Evolutionary conservation across 2,797 vertebrate species (phyloP).

Genomic region (Chrosomus eos): DNA sequence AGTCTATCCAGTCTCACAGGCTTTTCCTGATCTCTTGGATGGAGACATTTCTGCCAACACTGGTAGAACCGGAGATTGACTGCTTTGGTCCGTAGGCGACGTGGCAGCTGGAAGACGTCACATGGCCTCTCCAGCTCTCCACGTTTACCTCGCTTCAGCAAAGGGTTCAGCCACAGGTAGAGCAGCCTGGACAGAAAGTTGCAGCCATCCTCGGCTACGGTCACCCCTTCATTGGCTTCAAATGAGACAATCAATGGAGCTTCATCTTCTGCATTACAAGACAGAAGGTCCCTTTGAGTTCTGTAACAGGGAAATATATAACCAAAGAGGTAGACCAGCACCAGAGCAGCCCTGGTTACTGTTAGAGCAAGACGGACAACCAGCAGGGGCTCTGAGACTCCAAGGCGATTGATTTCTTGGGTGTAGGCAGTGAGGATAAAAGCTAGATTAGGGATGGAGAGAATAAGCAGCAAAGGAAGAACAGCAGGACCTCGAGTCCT

Average conservation of each 20-base stretch:
- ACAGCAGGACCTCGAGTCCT: slow-evolving; percentile 79
- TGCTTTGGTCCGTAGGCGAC: slow-evolving; percentile 76
- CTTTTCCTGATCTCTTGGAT: neutral
- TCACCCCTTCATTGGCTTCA: slow-evolving; percentile 62
- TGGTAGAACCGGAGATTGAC: slow-evolving; percentile 77
- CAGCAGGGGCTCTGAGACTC: slow-evolving; percentile 68
- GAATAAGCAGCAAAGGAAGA: slow-evolving; percentile 76
- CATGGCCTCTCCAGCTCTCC: slow-evolving; percentile 79
- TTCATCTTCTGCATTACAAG: slow-evolving; percentile 73
- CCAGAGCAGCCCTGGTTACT: slow-evolving; percentile 72
- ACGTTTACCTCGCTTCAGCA: slow-evolving; percentile 81
- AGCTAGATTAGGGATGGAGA: slow-evolving; percentile 81
- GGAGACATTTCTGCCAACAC: slow-evolving; percentile 78
- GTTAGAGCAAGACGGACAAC: slow-evolving; percentile 78
- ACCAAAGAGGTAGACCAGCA: slow-evolving; percentile 81
- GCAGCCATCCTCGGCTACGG: slow-evolving; percentile 88
- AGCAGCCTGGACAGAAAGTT: slow-evolving; percentile 88
- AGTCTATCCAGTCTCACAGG: slow-evolving; percentile 56
- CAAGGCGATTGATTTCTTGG: slow-evolving; percentile 66
- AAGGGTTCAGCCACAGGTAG: slow-evolving; percentile 90
- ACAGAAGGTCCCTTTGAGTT: slow-evolving; percentile 64
- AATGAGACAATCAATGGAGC: slow-evolving; percentile 70
- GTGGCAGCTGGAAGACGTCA: slow-evolving; percentile 85
- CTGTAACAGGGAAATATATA: slow-evolving; percentile 75
- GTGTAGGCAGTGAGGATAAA: slow-evolving; percentile 80